These are phyloP conservation scores for Beroe ovata DNA, from an alignment of 37 sponge, comb jelly and placozoan genomes.

Conservation along the genomic window DNA sequence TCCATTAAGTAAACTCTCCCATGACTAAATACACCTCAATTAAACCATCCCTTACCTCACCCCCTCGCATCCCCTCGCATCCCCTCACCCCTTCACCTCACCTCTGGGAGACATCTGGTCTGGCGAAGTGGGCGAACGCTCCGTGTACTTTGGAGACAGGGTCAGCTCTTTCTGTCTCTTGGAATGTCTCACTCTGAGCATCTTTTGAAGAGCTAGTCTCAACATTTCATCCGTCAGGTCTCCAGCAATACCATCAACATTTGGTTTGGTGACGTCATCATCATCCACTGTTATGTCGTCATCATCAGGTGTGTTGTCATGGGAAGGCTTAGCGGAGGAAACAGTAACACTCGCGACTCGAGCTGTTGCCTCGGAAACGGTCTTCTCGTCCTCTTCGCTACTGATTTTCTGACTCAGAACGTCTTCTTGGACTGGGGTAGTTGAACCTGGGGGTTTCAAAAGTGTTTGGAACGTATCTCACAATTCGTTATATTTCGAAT, in stretches of 20 bases:
- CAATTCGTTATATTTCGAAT: too few relatives aligned
- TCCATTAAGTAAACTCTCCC: background rate
- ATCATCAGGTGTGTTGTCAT: background rate
- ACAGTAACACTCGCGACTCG: background rate
- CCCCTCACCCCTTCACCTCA: background rate
- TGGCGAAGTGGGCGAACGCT: slow-evolving; percentile 40
- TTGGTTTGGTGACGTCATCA: background rate
- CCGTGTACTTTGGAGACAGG: slow-evolving; percentile 50
- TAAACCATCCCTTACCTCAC: too few relatives aligned
- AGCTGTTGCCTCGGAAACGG: background rate
- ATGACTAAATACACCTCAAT: too few relatives aligned
- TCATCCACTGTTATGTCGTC: background rate
- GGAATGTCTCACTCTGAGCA: slow-evolving; percentile 13
- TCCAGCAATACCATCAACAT: background rate
- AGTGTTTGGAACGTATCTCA: too few relatives aligned
- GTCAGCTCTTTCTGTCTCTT: slow-evolving; percentile 52
- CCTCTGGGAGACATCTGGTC: slow-evolving; percentile 22
- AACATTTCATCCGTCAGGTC: slow-evolving; percentile 19
- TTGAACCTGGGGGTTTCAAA: slow-evolving; percentile 21
- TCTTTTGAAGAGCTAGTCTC: slow-evolving; percentile 11
- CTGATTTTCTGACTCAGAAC: background rate
- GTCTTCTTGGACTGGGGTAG: slow-evolving; percentile 38
- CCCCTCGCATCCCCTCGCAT: background rate
- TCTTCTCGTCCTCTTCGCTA: slow-evolving; percentile 23
- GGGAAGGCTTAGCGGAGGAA: background rate